A percentile compares a stretch with the other conserved stretches of the same genome.
These are phyloP conservation scores for Tyria jacobaeae DNA, from an alignment of 2,888 invertebrate genomes.

Conservation along the genomic window DNA sequence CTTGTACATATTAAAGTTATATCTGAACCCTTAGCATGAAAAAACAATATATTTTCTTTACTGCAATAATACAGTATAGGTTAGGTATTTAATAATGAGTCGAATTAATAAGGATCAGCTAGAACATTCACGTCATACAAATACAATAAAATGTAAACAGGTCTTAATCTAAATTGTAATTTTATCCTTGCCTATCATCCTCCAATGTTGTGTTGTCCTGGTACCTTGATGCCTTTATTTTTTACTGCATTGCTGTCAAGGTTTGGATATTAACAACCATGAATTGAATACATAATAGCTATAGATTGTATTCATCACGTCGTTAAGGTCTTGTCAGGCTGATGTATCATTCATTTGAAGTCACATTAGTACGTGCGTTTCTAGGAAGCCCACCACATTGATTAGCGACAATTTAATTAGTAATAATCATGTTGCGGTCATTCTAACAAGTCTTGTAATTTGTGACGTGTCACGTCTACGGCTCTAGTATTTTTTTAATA, in stretches of 20 bases:
- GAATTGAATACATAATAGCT: slow-evolving; percentile 55
- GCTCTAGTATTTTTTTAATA: not conserved
- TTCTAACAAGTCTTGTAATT: not conserved
- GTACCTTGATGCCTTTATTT: slow-evolving; percentile 51
- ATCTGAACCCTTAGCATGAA: too few species aligned
- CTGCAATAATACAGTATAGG: too few species aligned
- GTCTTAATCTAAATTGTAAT: slow-evolving; percentile 66
- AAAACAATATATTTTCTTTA: too few species aligned
- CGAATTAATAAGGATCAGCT: slow-evolving; percentile 39
- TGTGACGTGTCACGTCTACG: not conserved
- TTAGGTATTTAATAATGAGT: slow-evolving; percentile 18
- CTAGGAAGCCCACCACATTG: not conserved
- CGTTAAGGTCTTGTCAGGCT: slow-evolving; percentile 50
- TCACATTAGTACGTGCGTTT: slow-evolving; percentile 25
- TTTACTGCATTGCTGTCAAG: slow-evolving; percentile 70
- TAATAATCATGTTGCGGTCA: slow-evolving; percentile 5
- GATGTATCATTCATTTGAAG: slow-evolving; percentile 57
- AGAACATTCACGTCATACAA: slow-evolving; percentile 47
- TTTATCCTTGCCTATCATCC: slow-evolving; percentile 57
- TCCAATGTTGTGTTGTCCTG: slow-evolving; percentile 40
- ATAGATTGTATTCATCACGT: slow-evolving; percentile 48
- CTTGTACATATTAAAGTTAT: too few species aligned
- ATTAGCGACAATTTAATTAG: slow-evolving; percentile 5
- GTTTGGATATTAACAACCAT: slow-evolving; percentile 67
- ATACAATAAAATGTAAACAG: slow-evolving; percentile 62